Evolutionary conservation across 1,140 invertebrate species (phyloP), one percentile per base, ranked within the genome.

Genomic region (Latrodectus geometricus): DNA sequence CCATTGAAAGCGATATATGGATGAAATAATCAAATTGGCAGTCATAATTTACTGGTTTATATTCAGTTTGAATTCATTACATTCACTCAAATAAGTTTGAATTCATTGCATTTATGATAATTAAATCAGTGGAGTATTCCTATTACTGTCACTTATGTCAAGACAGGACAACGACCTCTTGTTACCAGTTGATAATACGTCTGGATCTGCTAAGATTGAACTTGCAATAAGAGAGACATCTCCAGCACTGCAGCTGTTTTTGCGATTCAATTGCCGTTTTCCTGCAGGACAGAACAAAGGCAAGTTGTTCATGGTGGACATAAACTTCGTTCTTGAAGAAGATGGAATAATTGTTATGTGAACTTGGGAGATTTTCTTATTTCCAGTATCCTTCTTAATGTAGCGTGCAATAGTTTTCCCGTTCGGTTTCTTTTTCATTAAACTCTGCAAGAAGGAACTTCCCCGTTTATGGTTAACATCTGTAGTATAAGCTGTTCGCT

Each of bases 111-210:
- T 5, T 35, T 35, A 35, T 35, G 35, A 35, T 35, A 35, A 35
- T 35, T 35, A 35, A 35, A 35, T 35, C 35, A 35, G 5, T 35
- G 35, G 35, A 35, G 35, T 35, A 35, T 35, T 61, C 8, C 54
- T 61, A 1, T 2, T 11, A 61, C 17, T 61, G 54, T 61, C 17
- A 14, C 54, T 11, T 17, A 61, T 14, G 54, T 61, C 54, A 7
- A 78, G 4, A 21, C 76, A 78, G 0, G 76, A 78, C 9, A 49
- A 78, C n/a, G 23, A 66, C 9, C 61, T 78, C 49, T 50, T 68
- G 4, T 20, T n/a, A 9, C 35, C 17, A 9, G 17, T 15, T 11
- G 61, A 23, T 5, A 56, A 49, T 12, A 20, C 23, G 4, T 66
- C 61, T 11, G 35, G 9, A 9, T 7, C 54, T 17, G 17, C 17